A percentile compares a stretch with the other conserved stretches of the same genome.
Conservation (phyloP, 2,888 invertebrate genomes). For the Machimus rusticus region DNA sequence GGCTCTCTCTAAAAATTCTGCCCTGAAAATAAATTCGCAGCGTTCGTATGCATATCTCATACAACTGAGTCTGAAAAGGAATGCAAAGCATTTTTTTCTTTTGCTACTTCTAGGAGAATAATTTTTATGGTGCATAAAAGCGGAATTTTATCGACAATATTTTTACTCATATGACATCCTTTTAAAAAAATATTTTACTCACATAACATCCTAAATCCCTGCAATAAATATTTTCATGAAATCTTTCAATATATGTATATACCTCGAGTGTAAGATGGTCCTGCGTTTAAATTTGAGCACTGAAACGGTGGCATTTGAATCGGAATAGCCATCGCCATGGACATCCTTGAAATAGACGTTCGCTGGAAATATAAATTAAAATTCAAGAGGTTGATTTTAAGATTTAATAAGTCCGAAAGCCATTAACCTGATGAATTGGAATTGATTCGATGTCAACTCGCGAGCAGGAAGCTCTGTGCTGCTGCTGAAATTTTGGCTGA, state of each 20-base stretch:
- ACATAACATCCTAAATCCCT: too few species aligned
- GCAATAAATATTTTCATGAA: neutral
- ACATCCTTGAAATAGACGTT: conserved; percentile 62
- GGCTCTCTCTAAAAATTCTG: neutral
- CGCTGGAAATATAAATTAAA: conserved; percentile 56
- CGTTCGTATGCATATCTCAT: too few species aligned
- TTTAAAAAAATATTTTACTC: too few species aligned
- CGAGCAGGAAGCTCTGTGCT: conserved; percentile 80
- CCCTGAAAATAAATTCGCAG: neutral
- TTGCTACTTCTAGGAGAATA: too few species aligned
- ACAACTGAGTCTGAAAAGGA: too few species aligned
- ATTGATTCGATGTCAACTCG: conserved; percentile 66
- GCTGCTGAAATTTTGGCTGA: conserved; percentile 88
- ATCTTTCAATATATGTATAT: conserved; percentile 1
- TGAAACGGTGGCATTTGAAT: conserved; percentile 61
- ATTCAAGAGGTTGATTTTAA: neutral
- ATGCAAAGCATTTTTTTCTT: too few species aligned
- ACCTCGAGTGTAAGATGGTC: conserved; percentile 57
- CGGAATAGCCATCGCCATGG: conserved; percentile 61
- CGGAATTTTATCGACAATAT: too few species aligned
- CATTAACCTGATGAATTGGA: conserved; percentile 58
- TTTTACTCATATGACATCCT: too few species aligned
- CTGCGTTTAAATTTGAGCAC: conserved; percentile 53
- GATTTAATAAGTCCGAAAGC: neutral
- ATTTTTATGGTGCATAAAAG: too few species aligned